Evolutionary conservation across 2,888 invertebrate species (phyloP).

Genomic region (Strigamia crassipes): DNA sequence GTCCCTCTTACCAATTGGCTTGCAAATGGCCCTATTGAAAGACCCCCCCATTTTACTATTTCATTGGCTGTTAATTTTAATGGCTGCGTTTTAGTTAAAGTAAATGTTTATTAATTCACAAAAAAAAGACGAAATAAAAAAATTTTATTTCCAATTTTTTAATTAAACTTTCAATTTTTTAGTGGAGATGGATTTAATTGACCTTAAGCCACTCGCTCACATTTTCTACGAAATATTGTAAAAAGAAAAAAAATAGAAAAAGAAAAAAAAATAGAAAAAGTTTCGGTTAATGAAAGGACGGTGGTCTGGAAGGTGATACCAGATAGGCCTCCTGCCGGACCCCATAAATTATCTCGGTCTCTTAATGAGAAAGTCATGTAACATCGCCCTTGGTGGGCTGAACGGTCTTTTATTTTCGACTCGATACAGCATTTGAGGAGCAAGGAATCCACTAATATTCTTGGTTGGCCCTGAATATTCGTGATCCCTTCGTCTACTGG

Average conservation of each 20-base stretch:
- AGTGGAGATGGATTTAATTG: background rate
- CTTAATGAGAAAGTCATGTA: constrained; percentile 47
- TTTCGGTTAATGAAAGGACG: background rate
- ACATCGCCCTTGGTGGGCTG: constrained; percentile 46
- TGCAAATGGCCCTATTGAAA: constrained; percentile 35
- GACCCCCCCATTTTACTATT: background rate
- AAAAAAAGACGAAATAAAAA: background rate
- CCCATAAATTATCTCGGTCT: constrained; percentile 45
- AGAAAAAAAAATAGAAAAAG: background rate
- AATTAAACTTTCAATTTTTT: background rate
- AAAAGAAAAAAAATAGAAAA: background rate
- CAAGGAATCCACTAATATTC: constrained; percentile 20
- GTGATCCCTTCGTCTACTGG: background rate
- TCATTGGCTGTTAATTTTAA: constrained; percentile 8
- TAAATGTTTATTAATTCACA: background rate
- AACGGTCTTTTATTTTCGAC: background rate
- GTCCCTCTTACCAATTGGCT: constrained; percentile 7
- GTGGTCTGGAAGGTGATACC: constrained; percentile 13
- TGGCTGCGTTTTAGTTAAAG: too few species aligned
- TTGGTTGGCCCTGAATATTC: constrained; percentile 10
- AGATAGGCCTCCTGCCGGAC: constrained; percentile 31
- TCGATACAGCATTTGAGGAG: constrained; percentile 1
- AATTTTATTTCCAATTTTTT: background rate
- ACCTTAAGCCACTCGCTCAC: too few species aligned
- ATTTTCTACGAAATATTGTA: too few species aligned